Evolutionary conservation across 2,113 vertebrate genomes (phyloP).

Genomic region (Corvus cornix): DNA sequence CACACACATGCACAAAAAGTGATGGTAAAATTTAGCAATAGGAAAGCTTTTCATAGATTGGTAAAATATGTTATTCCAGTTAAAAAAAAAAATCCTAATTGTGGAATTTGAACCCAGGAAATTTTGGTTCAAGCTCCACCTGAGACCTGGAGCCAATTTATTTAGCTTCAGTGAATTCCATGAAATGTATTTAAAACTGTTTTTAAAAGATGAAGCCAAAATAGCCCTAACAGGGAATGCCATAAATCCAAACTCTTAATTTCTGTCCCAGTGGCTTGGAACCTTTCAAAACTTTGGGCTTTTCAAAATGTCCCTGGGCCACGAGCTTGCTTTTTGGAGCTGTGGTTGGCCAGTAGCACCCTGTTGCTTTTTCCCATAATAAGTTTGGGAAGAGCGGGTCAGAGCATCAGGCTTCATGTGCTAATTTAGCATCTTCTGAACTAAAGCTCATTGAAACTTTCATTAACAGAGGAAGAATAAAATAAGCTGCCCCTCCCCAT

Average conservation of each 20-base stretch:
- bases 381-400: neutral
- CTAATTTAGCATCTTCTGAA: neutral
- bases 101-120: neutral
- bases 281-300: neutral
- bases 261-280: neutral
- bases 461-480: neutral
- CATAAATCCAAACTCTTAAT: neutral
- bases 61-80: neutral
- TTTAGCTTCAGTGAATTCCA: neutral
- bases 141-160: neutral
- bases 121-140: neutral
- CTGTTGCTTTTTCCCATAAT: accelerated
- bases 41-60: neutral
- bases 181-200: neutral
- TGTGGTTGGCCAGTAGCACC: neutral
- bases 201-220: neutral
- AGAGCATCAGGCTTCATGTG: neutral
- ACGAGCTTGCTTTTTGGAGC: neutral
- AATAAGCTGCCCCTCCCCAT: neutral
- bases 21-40: neutral
- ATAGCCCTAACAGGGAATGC: neutral
- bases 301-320: neutral
- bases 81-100: neutral
- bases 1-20: neutral
- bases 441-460: neutral